Conservation (phyloP, 2,113 vertebrate genomes). For the Tetrao urogallus region DNA sequence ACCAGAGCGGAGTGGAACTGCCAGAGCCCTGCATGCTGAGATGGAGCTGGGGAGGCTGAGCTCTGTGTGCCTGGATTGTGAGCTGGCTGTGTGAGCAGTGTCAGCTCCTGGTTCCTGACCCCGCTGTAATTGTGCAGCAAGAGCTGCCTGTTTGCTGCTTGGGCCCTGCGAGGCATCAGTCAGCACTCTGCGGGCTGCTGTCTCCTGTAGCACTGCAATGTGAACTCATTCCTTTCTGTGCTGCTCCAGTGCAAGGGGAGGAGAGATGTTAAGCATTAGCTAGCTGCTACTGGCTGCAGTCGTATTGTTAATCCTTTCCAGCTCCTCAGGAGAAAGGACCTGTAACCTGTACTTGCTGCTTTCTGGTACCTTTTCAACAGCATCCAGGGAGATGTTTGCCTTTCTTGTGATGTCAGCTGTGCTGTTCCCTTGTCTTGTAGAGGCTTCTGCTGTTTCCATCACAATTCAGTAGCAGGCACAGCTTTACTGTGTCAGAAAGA, state of each 20-base stretch:
- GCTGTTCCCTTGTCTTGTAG: background rate
- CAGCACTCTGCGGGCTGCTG: background rate
- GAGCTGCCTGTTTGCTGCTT: background rate
- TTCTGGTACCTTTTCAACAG: background rate
- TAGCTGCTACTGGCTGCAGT: background rate
- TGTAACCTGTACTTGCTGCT: background rate
- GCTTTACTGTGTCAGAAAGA: background rate
- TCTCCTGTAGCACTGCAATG: background rate
- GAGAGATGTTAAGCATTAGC: background rate
- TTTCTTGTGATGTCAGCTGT: background rate
- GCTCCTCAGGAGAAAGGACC: background rate
- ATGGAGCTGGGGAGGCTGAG: background rate
- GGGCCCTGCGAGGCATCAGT: background rate
- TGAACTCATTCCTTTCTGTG: background rate
- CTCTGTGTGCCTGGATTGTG: no score
- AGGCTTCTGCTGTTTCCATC: background rate
- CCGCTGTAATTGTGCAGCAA: background rate
- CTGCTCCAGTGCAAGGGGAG: background rate
- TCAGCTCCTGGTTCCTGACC: background rate
- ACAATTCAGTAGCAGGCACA: background rate
- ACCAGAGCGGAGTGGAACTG: background rate
- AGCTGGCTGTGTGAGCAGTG: background rate
- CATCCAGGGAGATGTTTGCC: accelerated
- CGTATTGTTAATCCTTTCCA: background rate
- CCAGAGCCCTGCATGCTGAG: background rate